A percentile compares a stretch with the other conserved stretches of the same genome.
Evolutionary conservation across 37 sponge, comb jelly and placozoan genomes (phyloP).

Genomic region (Beroe forskalii): DNA sequence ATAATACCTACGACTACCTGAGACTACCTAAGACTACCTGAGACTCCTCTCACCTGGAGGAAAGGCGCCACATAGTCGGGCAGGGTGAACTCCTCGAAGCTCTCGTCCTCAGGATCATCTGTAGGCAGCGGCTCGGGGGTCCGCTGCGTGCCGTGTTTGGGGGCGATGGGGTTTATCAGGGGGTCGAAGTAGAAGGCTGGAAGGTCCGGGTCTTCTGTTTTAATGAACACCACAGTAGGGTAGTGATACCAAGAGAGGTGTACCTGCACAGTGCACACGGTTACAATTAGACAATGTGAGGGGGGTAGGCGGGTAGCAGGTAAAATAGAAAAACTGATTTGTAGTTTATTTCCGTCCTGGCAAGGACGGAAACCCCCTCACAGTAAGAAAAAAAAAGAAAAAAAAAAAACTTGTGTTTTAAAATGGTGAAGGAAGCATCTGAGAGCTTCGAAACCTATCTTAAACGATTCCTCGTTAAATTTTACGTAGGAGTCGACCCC

Average conservation of each 20-base stretch:
- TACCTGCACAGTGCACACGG: constrained; percentile 68
- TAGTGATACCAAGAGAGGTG: constrained; percentile 99
- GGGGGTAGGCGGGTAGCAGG: neutral
- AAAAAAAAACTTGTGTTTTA: too few species aligned
- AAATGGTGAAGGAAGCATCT: too few species aligned
- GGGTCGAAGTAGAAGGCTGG: constrained; percentile 99
- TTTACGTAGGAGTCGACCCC: too few species aligned
- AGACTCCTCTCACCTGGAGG: constrained; percentile 68
- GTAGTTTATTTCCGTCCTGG: too few species aligned
- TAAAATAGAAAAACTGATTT: neutral
- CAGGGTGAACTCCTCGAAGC: constrained; percentile 85
- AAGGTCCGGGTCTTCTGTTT: constrained; percentile 99
- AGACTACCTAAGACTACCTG: too few species aligned
- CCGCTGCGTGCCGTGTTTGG: constrained; percentile 77
- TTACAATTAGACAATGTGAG: neutral
- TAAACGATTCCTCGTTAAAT: too few species aligned
- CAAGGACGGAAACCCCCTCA: neutral
- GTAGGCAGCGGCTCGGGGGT: constrained; percentile 56
- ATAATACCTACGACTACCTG: too few species aligned
- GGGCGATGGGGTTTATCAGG: constrained; percentile 95
- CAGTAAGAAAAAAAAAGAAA: neutral
- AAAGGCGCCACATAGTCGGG: constrained; percentile 87
- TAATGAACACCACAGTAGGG: constrained; percentile 96
- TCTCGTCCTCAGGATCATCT: constrained; percentile 78
- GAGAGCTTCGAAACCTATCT: too few species aligned